Percentiles rank a stretch among this genome's conserved stretches.
phyloP scores from a whole-genome alignment of 1,140 invertebrate genomes.

The Oncopodura yosiiana region DNA sequence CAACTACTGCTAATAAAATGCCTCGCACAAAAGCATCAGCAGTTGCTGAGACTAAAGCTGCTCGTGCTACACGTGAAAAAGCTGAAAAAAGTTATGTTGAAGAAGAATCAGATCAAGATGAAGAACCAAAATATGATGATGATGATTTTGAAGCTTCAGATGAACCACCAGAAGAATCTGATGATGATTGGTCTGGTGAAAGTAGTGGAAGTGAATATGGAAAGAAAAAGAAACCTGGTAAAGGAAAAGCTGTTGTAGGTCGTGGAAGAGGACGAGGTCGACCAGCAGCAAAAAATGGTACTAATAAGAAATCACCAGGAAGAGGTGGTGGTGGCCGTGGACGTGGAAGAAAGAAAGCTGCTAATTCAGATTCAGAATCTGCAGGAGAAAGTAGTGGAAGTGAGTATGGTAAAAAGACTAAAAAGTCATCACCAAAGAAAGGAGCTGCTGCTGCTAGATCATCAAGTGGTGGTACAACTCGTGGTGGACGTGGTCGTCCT shows the following conservation, averaged over 20 bases:
- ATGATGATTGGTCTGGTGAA: constrained; percentile 2
- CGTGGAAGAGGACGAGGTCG: constrained; percentile 17
- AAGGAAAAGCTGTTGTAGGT: constrained; percentile 5
- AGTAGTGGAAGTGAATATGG: constrained; percentile 30
- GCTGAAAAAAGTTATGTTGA: constrained; percentile 16
- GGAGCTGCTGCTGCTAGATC: neutral
- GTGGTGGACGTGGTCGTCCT: neutral
- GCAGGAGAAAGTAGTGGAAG: constrained; percentile 26
- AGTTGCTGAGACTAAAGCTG: neutral
- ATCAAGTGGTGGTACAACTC: too few species aligned
- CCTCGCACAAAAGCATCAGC: too few species aligned
- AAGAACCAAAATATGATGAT: neutral
- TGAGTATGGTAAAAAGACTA: constrained; percentile 28
- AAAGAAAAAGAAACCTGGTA: constrained; percentile 16
- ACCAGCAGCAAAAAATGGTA: constrained; percentile 3
- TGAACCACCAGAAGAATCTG: neutral
- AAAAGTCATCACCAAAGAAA: constrained; percentile 16
- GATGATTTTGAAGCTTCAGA: constrained; percentile 1
- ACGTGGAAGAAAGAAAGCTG: constrained; percentile 3
- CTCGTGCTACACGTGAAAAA: constrained; percentile 6
- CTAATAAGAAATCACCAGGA: constrained; percentile 5
- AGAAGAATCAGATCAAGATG: constrained; percentile 9
- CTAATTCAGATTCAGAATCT: constrained; percentile 9
- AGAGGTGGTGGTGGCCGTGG: neutral
- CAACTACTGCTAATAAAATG: too few species aligned